Percentiles rank a stretch among this genome's conserved stretches.
These are phyloP conservation scores for Sturmia bella DNA, from an alignment of 2,888 invertebrate species.

Conservation along the genomic window DNA sequence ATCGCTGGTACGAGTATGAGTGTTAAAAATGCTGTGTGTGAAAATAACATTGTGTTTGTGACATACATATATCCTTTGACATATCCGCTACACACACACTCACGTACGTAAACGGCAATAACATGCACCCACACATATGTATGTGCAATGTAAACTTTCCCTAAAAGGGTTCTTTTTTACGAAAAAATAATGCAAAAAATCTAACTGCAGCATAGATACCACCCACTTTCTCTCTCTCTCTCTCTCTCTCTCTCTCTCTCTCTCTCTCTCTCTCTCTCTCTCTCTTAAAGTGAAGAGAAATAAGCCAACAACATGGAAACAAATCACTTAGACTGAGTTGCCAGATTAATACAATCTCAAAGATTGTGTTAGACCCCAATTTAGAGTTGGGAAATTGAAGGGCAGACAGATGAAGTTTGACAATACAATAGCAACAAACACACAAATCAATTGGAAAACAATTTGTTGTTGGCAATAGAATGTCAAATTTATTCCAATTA, in stretches of 20 bases:
- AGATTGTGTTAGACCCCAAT: too few species aligned
- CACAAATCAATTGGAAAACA: too few species aligned
- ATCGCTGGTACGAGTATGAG: too few species aligned
- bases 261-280: too few species aligned
- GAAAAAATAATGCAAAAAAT: constrained; percentile 46
- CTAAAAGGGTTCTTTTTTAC: constrained; percentile 69
- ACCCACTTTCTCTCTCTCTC: constrained; percentile 60
- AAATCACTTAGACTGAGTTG: constrained; percentile 16
- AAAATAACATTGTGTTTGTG: constrained; percentile 67
- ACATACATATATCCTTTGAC: constrained; percentile 70
- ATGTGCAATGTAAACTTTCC: constrained; percentile 68
- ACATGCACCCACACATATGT: constrained; percentile 36
- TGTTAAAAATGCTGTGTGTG: constrained; percentile 57
- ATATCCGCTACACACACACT: constrained; percentile 66
- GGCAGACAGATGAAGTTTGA: too few species aligned
- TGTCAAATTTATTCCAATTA: too few species aligned
- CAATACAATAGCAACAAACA: too few species aligned
- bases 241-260: too few species aligned
- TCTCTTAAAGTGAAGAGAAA: constrained; percentile 31
- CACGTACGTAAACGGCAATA: constrained; percentile 14
- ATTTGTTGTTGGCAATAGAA: too few species aligned
- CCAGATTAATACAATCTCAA: constrained; percentile 27
- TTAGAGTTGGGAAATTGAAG: too few species aligned
- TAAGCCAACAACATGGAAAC: constrained; percentile 32
- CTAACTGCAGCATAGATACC: constrained; percentile 61